phyloP scores from a whole-genome alignment of 1,140 invertebrate genomes.

The Drosophila orena region DNA sequence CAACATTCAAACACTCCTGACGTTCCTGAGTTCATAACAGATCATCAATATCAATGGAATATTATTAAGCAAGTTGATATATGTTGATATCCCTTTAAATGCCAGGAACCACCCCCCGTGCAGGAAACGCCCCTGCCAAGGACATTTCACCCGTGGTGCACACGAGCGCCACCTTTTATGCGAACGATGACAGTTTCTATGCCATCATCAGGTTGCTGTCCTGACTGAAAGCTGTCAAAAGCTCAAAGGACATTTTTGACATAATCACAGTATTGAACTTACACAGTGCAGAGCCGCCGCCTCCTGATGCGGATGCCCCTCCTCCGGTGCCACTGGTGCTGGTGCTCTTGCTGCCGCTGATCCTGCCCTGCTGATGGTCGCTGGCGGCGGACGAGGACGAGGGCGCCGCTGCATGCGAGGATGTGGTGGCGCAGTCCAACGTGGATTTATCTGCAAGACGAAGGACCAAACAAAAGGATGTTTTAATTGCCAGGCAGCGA shows the following conservation, averaged over 20 bases:
- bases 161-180: conserved; percentile 54
- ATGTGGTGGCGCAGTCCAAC: conserved; percentile 73
- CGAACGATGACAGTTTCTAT: conserved; percentile 5
- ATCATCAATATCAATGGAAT: too few species aligned
- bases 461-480: conserved; percentile 42
- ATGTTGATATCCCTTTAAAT: too few species aligned
- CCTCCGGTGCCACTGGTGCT: conserved; percentile 27
- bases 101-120: not conserved
- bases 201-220: conserved; percentile 53
- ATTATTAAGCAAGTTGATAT: too few species aligned
- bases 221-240: conserved; percentile 76
- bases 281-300: conserved; percentile 68
- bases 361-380: conserved; percentile 63
- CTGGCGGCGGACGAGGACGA: conserved; percentile 54
- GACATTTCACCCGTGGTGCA: conserved; percentile 13
- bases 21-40: too few species aligned
- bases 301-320: conserved; percentile 32
- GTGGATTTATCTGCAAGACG: conserved; percentile 77
- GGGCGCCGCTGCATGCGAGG: conserved; percentile 59
- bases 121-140: conserved; percentile 2
- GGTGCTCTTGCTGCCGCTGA: conserved; percentile 65
- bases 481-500: conserved; percentile 71
- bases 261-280: conserved; percentile 50
- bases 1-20: too few species aligned
- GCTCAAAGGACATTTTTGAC: conserved; percentile 37